Base-by-base conservation (phyloP, 2,888 invertebrate species). In the Tipula vernalis region DNA sequence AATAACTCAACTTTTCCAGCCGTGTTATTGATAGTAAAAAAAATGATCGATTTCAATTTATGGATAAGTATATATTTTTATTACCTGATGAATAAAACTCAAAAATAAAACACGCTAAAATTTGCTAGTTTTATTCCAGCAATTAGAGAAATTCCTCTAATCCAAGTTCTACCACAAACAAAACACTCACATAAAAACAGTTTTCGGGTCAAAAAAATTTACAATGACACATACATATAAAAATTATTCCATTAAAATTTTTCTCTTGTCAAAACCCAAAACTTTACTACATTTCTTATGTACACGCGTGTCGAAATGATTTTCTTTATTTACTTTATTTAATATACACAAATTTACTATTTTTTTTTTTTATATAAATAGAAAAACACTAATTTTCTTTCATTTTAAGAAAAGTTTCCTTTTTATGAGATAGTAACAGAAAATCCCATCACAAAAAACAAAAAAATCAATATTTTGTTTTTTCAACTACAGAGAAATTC, bases 401-500 rank as follows among this genome's bases (percentile, higher is more conserved):
- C 4, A 71, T 10, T 71, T 28, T 28, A 71, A 18, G 18, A 12
- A 71, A 71, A 71, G 8, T 71, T 71, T 71, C 71, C 71, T 71
- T 71, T n/a, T 28, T 36, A 85, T 15, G 84, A 85, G 28, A 28
- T 28, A 15, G 84, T 36, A 83, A 36, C 8, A 85, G 41, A 85
- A 85, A 85, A 85, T 15, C n/a, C 84, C 84, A 85, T 15, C 39
- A 41, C 84, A 85, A 85, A 85, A 85, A 85, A 39, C n/a, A 39
- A 85, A 28, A 28, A 39, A 41, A 36, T 83, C 84, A 41, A 85
- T 15, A 85, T 85, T 85, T 41, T 36, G n/a, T 39, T 28, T 10
- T 15, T 85, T 8, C 84, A 83, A 39, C 39, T 39, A 85, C 36
- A 41, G 84, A 85, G 41, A 85, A 41, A 85, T 85, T 85, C 84